Conservation (phyloP, 2,888 invertebrate genomes). For the Acronicta psi region DNA sequence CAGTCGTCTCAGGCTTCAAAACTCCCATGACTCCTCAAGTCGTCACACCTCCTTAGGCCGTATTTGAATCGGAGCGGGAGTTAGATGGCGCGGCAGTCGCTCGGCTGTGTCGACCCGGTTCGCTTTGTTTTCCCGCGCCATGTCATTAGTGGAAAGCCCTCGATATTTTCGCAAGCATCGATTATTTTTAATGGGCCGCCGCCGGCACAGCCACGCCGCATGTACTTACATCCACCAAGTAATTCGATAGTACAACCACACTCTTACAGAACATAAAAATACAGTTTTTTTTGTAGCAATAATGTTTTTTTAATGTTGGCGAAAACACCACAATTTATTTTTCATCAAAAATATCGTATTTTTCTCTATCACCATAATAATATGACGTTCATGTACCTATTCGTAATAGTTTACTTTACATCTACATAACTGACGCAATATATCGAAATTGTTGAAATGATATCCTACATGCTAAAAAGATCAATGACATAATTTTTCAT, state of each 20-base stretch:
- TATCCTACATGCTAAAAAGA: neutral
- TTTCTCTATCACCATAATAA: constrained; percentile 21
- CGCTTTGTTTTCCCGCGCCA: constrained; percentile 84
- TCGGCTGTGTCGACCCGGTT: constrained; percentile 64
- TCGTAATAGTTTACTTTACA: constrained; percentile 24
- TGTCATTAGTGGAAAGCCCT: constrained; percentile 87
- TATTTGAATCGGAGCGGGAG: constrained; percentile 50
- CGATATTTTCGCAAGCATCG: constrained; percentile 86
- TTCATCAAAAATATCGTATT: neutral
- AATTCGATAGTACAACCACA: constrained; percentile 59
- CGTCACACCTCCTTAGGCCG: constrained; percentile 51
- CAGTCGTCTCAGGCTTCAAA: constrained; percentile 37
- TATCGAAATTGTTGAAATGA: constrained; percentile 2
- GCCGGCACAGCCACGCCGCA: constrained; percentile 72
- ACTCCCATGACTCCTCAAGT: constrained; percentile 46
- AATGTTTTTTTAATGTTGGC: neutral
- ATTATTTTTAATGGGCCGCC: constrained; percentile 87
- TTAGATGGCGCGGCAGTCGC: constrained; percentile 46
- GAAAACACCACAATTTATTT: neutral
- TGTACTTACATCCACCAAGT: constrained; percentile 60
- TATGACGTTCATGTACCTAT: too few species aligned
- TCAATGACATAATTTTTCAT: too few species aligned
- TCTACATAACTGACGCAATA: constrained; percentile 3
- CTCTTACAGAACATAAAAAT: constrained; percentile 41
- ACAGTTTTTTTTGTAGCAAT: neutral